These are phyloP conservation scores for Mustelus asterias DNA, from an alignment of 2,113 vertebrate species.

Conservation along the genomic window DNA sequence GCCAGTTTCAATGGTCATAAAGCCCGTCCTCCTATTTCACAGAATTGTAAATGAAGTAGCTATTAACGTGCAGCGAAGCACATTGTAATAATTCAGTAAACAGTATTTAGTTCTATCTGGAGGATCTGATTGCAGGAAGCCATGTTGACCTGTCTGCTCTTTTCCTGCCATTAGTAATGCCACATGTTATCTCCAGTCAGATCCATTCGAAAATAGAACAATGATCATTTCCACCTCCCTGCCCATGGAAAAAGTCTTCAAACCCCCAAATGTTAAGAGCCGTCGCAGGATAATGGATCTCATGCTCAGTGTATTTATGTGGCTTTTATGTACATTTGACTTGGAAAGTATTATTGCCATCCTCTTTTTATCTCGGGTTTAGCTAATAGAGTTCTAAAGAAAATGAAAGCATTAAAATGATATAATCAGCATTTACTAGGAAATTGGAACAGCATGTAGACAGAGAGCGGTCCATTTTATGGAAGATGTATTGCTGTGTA, in stretches of 20 bases:
- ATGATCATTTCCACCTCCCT: slow-evolving; percentile 49
- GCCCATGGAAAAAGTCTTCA: slow-evolving; percentile 12
- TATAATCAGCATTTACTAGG: slow-evolving; percentile 50
- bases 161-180: slow-evolving; percentile 58
- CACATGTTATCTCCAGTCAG: slow-evolving; percentile 50
- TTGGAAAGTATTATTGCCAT: slow-evolving; percentile 53
- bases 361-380: slow-evolving; percentile 50
- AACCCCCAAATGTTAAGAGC: slow-evolving; percentile 32
- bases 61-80: slow-evolving; percentile 5
- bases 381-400: slow-evolving; percentile 44
- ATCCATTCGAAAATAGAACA: slow-evolving; percentile 44
- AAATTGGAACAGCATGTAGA: slow-evolving; percentile 46
- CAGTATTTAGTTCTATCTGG: slow-evolving; percentile 49
- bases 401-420: slow-evolving; percentile 49
- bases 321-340: slow-evolving; percentile 55
- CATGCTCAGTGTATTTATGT: slow-evolving; percentile 46
- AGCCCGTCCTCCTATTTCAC: neutral
- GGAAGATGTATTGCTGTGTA: slow-evolving; percentile 14
- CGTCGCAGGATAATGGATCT: slow-evolving; percentile 44
- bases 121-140: slow-evolving; percentile 60
- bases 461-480: slow-evolving; percentile 14
- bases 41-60: neutral
- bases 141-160: slow-evolving; percentile 54
- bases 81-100: slow-evolving; percentile 48
- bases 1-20: neutral